Evolutionary conservation across 2,797 vertebrate genomes (phyloP).

Genomic region (Danio albolineatus): DNA sequence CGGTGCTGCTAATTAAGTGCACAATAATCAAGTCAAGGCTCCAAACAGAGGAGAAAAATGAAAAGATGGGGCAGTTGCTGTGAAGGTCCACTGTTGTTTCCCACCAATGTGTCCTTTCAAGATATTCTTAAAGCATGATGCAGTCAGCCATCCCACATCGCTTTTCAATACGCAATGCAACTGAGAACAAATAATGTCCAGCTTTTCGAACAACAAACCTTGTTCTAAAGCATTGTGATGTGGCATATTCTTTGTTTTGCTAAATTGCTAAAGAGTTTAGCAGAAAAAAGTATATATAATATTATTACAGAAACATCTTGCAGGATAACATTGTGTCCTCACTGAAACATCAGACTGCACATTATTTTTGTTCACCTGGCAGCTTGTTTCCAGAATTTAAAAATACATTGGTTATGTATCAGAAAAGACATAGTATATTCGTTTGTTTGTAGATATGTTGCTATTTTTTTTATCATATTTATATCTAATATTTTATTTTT

Average conservation of each 20-base stretch:
- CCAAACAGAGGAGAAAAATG: conserved; percentile 28
- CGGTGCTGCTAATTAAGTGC: conserved; percentile 58
- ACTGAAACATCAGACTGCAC: neutral
- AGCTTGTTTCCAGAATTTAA: neutral
- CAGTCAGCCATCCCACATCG: conserved; percentile 1
- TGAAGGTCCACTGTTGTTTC: neutral
- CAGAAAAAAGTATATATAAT: neutral
- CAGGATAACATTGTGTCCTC: neutral
- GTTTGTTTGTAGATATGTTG: no score
- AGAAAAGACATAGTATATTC: no score
- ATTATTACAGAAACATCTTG: neutral
- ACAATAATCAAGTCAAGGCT: conserved; percentile 62
- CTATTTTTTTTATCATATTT: no score
- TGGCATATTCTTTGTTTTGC: neutral
- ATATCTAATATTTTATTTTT: no score
- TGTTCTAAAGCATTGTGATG: neutral
- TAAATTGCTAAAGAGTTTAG: conserved; percentile 8
- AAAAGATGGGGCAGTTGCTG: neutral
- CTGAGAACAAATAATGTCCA: conserved; percentile 17
- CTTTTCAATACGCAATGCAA: neutral
- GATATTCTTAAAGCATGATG: conserved; percentile 9
- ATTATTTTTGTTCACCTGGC: neutral
- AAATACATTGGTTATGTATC: neutral
- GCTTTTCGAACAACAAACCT: conserved; percentile 25
- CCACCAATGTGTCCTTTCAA: conserved; percentile 7